phyloP scores from a whole-genome alignment of 2,888 invertebrate genomes.

The Brenthis ino region DNA sequence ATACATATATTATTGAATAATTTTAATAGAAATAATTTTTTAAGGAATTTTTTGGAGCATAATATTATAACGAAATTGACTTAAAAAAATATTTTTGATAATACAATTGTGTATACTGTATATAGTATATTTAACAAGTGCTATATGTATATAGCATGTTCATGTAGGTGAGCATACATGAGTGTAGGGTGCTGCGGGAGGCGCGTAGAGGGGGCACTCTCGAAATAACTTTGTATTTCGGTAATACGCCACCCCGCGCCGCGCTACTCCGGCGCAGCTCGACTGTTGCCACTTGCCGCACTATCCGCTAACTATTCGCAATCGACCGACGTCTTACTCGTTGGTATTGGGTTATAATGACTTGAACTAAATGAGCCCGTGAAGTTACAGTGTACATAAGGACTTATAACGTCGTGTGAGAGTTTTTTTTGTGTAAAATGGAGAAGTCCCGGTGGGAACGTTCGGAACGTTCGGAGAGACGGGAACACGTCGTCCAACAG shows the following conservation, averaged over 20 bases:
- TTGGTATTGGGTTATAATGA: slow-evolving; percentile 89
- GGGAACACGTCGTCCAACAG: slow-evolving; percentile 79
- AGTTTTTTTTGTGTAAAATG: slow-evolving; percentile 84
- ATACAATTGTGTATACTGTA: background rate
- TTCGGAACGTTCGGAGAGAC: slow-evolving; percentile 65
- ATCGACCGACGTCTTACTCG: slow-evolving; percentile 96
- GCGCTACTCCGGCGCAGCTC: slow-evolving; percentile 55
- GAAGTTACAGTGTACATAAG: slow-evolving; percentile 59
- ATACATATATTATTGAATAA: too few species aligned
- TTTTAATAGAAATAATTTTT: too few species aligned
- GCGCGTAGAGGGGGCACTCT: slow-evolving; percentile 54
- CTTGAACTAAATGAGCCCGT: slow-evolving; percentile 86
- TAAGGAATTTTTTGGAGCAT: too few species aligned
- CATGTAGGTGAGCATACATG: background rate
- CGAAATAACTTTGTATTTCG: slow-evolving; percentile 80
- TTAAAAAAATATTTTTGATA: too few species aligned
- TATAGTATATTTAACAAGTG: background rate
- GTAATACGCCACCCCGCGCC: slow-evolving; percentile 67
- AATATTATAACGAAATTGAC: too few species aligned
- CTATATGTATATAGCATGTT: background rate
- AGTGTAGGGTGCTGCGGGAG: slow-evolving; percentile 17
- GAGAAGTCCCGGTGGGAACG: slow-evolving; percentile 85
- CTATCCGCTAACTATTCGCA: slow-evolving; percentile 95
- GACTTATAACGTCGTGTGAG: slow-evolving; percentile 76
- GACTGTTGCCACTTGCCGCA: slow-evolving; percentile 59